A percentile compares a stretch with the other conserved stretches of the same genome.
phyloP scores from a whole-genome alignment of 2,888 invertebrate species.

The Machimus atricapillus region DNA sequence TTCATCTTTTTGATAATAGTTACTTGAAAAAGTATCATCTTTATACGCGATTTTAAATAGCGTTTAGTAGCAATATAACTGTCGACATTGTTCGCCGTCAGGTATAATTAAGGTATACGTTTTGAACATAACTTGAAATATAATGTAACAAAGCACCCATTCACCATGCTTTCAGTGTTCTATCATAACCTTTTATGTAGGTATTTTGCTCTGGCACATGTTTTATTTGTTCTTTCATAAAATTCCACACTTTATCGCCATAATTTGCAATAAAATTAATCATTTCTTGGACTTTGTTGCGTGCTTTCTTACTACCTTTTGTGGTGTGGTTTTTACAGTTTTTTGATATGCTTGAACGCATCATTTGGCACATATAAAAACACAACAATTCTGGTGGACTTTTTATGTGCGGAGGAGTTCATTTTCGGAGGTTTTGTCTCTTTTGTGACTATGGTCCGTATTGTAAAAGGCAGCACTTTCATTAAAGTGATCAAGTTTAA shows the following conservation, averaged over 20 bases:
- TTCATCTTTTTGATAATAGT: neutral
- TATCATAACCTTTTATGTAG: neutral
- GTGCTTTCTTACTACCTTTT: neutral
- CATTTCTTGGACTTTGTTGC: neutral
- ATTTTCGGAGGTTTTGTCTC: neutral
- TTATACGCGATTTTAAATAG: neutral
- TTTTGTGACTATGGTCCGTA: neutral
- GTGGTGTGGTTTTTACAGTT: neutral
- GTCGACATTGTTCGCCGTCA: neutral
- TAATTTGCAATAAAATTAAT: neutral
- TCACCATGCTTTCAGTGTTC: neutral
- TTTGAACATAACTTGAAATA: neutral
- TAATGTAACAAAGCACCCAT: neutral
- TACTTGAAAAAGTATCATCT: neutral
- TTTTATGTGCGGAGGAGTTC: neutral
- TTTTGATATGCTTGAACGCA: neutral
- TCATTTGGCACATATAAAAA: neutral
- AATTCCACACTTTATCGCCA: neutral
- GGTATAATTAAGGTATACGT: neutral
- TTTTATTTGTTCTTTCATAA: neutral
- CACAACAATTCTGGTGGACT: neutral
- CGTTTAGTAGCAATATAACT: neutral
- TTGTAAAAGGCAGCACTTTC: neutral
- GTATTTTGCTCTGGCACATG: neutral
- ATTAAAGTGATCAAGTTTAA: neutral